A percentile compares a stretch with the other conserved stretches of the same genome.
phyloP scores from a whole-genome alignment of 2,113 vertebrate species.

The Hymenochirus boettgeri region DNA sequence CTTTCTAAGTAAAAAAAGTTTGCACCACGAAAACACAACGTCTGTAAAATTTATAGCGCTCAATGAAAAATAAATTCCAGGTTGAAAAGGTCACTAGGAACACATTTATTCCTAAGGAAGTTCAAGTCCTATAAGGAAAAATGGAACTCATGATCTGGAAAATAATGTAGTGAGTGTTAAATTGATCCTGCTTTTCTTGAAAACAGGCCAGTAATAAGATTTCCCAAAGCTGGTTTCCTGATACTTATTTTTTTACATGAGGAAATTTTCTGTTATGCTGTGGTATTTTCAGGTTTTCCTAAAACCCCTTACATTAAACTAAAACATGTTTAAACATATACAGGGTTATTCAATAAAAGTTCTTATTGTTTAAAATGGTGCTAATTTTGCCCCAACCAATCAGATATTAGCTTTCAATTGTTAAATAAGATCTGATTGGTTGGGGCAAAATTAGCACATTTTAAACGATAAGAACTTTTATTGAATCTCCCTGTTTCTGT shows the following conservation, averaged over 20 bases:
- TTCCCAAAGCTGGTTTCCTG: slow-evolving; percentile 40
- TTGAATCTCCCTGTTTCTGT: too few relatives aligned
- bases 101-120: slow-evolving; percentile 35
- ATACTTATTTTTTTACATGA: slow-evolving; percentile 34
- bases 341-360: too few relatives aligned
- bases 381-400: too few relatives aligned
- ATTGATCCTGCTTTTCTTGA: slow-evolving; percentile 32
- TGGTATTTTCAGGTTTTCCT: slow-evolving; percentile 31
- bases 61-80: slow-evolving; percentile 30
- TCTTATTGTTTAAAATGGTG: background rate
- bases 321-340: too few relatives aligned
- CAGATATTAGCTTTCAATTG: too few relatives aligned
- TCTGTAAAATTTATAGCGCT: slow-evolving; percentile 12
- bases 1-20: slow-evolving; percentile 6
- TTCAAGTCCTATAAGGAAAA: slow-evolving; percentile 37
- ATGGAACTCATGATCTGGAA: slow-evolving; percentile 30
- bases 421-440: too few relatives aligned
- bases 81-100: slow-evolving; percentile 32
- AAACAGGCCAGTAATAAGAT: slow-evolving; percentile 25
- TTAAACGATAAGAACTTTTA: too few relatives aligned
- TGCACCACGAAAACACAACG: background rate
- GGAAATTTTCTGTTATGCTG: slow-evolving; percentile 30
- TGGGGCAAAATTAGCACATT: too few relatives aligned
- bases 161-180: slow-evolving; percentile 38
- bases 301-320: background rate